Evolutionary conservation across 2,113 vertebrate genomes (phyloP).

Genomic region (Lampris megalopsis): DNA sequence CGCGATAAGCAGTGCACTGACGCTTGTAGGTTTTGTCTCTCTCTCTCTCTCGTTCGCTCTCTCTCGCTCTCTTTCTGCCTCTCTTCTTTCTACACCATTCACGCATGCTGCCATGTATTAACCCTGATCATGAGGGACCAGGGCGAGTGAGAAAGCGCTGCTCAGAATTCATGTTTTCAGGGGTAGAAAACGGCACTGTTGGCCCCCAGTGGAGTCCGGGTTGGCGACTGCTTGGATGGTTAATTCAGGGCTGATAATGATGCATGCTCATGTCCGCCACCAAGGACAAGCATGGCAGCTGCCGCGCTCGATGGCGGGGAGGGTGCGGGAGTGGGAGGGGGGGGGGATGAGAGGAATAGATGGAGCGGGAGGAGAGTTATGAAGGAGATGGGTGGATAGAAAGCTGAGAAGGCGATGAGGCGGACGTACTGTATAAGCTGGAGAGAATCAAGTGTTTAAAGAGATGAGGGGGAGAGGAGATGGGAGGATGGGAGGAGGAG

Average conservation of each 20-base stretch:
- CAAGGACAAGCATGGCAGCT: slow-evolving; percentile 63
- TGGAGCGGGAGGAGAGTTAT: background rate
- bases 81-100: slow-evolving; percentile 59
- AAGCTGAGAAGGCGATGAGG: slow-evolving; percentile 45
- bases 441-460: slow-evolving; percentile 28
- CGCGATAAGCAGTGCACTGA: slow-evolving; percentile 72
- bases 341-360: background rate
- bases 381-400: background rate
- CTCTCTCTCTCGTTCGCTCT: background rate
- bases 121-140: slow-evolving; percentile 74
- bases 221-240: slow-evolving; percentile 60
- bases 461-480: slow-evolving; percentile 45
- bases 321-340: background rate
- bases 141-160: slow-evolving; percentile 53
- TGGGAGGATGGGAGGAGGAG: slow-evolving; percentile 33
- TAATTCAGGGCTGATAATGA: slow-evolving; percentile 74
- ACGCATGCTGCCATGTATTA: slow-evolving; percentile 71
- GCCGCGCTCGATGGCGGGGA: slow-evolving; percentile 27
- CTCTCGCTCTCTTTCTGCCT: slow-evolving; percentile 38
- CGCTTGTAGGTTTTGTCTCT: slow-evolving; percentile 62
- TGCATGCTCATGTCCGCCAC: slow-evolving; percentile 61
- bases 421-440: slow-evolving; percentile 32
- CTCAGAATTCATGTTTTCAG: slow-evolving; percentile 74
- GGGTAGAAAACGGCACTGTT: slow-evolving; percentile 33
- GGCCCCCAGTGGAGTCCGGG: slow-evolving; percentile 53